Evolutionary conservation across 2,888 invertebrate species (phyloP).

Genomic region (Lasioglossum lativentre): DNA sequence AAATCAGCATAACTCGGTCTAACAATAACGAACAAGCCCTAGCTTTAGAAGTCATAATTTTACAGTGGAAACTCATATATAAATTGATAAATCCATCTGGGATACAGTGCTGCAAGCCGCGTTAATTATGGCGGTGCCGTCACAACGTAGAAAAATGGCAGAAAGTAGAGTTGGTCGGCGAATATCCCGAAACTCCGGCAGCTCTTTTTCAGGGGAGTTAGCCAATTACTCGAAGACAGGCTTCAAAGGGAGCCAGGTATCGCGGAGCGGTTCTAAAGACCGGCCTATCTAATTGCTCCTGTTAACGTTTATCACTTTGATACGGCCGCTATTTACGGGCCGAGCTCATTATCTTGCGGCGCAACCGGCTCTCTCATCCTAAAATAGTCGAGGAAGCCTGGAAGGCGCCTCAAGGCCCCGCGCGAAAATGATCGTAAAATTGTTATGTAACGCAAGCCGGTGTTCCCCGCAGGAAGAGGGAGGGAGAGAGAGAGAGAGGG

Average conservation of each 20-base stretch:
- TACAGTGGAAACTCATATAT: too few relatives aligned
- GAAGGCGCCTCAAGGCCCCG: constrained; percentile 50
- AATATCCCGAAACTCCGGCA: background rate
- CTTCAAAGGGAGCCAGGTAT: constrained; percentile 28
- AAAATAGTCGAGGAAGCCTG: constrained; percentile 61
- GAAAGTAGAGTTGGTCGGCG: background rate
- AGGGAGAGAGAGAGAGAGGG: constrained; percentile 2
- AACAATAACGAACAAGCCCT: too few relatives aligned
- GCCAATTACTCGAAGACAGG: constrained; percentile 4
- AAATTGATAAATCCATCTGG: too few relatives aligned
- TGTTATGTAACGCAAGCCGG: constrained; percentile 54
- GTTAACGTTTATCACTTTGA: constrained; percentile 58
- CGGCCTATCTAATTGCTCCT: constrained; percentile 48
- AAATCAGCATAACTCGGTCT: too few relatives aligned
- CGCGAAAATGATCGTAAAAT: constrained; percentile 56
- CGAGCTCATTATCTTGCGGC: constrained; percentile 55
- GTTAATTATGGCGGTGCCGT: too few relatives aligned
- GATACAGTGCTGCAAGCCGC: too few relatives aligned
- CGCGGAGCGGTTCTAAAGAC: constrained; percentile 19
- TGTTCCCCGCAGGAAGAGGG: background rate
- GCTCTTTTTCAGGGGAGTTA: too few relatives aligned
- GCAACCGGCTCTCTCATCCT: constrained; percentile 42
- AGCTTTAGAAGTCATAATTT: too few relatives aligned
- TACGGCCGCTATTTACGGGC: constrained; percentile 47
- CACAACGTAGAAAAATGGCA: background rate